These are phyloP conservation scores for Amblyornis subalaris DNA, from an alignment of 2,113 vertebrate species.

Conservation along the genomic window DNA sequence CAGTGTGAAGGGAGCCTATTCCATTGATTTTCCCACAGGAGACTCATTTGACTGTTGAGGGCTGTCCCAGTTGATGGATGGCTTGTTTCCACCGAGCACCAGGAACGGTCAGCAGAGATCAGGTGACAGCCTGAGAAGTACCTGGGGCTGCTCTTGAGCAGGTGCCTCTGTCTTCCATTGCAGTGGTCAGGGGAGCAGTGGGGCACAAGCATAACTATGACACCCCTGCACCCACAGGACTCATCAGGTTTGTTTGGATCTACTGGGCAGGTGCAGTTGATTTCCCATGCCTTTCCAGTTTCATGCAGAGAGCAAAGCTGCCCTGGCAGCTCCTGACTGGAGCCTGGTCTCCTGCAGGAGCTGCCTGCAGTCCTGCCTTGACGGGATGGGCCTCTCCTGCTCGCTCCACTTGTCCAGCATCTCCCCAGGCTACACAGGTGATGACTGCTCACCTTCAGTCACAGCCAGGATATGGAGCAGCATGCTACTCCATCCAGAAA, in stretches of 20 bases:
- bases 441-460: neutral
- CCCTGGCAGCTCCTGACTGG: neutral
- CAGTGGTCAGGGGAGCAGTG: neutral
- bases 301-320: neutral
- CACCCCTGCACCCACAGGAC: too few species aligned
- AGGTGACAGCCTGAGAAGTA: neutral
- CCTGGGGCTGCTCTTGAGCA: neutral
- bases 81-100: neutral
- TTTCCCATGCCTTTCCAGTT: neutral
- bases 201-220: neutral
- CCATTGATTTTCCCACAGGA: neutral
- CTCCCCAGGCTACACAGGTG: neutral
- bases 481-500: fast-evolving
- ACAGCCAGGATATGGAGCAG: neutral
- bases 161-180: neutral
- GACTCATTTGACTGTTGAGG: neutral
- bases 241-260: neutral
- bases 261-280: neutral
- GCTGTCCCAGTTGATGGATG: neutral
- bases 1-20: neutral
- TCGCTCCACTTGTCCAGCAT: neutral
- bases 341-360: neutral
- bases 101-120: neutral
- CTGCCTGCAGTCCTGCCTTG: neutral
- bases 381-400: neutral